Percentiles rank a stretch among this genome's conserved stretches.
Conservation (phyloP, 2,797 vertebrate genomes). For the Eidolon dupreanum region DNA sequence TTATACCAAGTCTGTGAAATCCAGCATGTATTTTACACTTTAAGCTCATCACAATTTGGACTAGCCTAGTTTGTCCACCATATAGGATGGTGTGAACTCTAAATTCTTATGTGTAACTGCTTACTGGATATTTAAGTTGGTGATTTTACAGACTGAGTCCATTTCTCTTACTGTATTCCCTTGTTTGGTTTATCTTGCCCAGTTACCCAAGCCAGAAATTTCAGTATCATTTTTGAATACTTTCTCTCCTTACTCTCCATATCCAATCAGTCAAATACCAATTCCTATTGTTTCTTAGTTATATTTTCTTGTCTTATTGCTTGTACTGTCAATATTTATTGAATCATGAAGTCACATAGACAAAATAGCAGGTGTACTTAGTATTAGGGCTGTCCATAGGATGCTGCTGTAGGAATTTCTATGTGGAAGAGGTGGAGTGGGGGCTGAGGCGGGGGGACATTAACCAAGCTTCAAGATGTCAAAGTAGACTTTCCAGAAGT, state of each 20-base stretch:
- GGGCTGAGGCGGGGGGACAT: too few relatives aligned
- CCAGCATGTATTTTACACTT: not conserved
- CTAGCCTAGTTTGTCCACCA: fast-evolving
- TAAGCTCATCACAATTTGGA: not conserved
- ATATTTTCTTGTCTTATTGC: not conserved
- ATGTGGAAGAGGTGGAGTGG: not conserved
- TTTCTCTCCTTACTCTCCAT: not conserved
- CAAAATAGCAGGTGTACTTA: not conserved
- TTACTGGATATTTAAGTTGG: not conserved
- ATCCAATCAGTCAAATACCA: not conserved
- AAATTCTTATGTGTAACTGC: not conserved
- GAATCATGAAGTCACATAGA: not conserved
- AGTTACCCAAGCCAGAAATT: not conserved
- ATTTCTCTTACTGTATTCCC: not conserved
- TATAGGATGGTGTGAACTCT: not conserved
- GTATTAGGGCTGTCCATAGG: not conserved
- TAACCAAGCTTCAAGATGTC: not conserved
- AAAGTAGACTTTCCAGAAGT: not conserved
- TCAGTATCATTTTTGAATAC: not conserved
- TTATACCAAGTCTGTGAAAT: not conserved
- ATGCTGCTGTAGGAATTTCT: not conserved
- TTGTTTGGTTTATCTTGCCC: constrained; percentile 10
- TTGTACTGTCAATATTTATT: not conserved
- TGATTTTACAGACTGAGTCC: not conserved
- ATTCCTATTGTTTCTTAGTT: not conserved